These are phyloP conservation scores for honey bee (Apis mellifera) DNA, from an alignment of 1,140 invertebrate genomes.

Conservation along the genomic window Amel_HAv3.1 CM009942.2:11244001-11244500, in stretches of 20 bases:
- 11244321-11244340: conserved; percentile 24
- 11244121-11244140: too few relatives aligned
- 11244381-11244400: conserved; percentile 44
- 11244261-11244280: not conserved
- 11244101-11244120: too few relatives aligned
- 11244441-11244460: conserved; percentile 40
- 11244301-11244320: conserved; percentile 3
- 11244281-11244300: not conserved
- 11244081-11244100: too few relatives aligned
- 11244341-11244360: conserved; percentile 33
- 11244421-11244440: conserved; percentile 56
- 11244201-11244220: not conserved
- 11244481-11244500: not conserved
- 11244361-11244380: conserved; percentile 21
- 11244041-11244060: too few relatives aligned
- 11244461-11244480: conserved; percentile 45
- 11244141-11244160: not conserved
- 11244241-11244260: not conserved
- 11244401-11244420: conserved; percentile 58
- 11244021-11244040: too few relatives aligned
- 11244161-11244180: not conserved
- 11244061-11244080: too few relatives aligned
- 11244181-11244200: too few relatives aligned
- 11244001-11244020: too few relatives aligned
- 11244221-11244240: not conserved